Conservation (phyloP, 2,797 vertebrate genomes). For the Sebastes oblongus region DNA sequence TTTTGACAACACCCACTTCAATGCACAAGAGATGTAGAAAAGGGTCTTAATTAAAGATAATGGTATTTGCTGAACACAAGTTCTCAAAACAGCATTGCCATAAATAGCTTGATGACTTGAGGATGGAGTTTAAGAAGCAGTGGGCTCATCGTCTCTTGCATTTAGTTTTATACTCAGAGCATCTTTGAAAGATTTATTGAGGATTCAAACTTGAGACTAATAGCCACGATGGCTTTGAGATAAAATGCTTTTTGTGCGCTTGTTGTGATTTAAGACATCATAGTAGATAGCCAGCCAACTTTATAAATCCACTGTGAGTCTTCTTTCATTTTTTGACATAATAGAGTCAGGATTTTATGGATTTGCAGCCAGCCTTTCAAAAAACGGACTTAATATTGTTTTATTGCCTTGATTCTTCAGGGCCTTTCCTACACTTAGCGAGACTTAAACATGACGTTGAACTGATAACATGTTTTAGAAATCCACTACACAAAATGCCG, state of each 20-base stretch:
- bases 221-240: neutral
- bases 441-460: neutral
- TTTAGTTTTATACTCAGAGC: neutral
- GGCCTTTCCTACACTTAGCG: neutral
- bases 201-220: neutral
- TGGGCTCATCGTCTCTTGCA: neutral
- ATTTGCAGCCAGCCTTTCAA: neutral
- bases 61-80: slow-evolving; percentile 9
- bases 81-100: neutral
- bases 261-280: neutral
- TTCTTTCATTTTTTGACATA: neutral
- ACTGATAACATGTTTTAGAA: neutral
- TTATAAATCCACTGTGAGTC: neutral
- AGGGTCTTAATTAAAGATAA: slow-evolving; percentile 2
- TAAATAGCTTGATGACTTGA: neutral
- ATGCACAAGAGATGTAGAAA: neutral
- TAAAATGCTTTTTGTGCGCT: neutral
- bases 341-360: neutral
- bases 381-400: neutral
- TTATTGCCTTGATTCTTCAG: neutral
- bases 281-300: neutral
- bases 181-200: neutral
- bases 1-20: slow-evolving; percentile 6
- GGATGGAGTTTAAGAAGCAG: neutral
- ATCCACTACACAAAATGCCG: neutral